Conservation (phyloP, 2,888 invertebrate species). For the Drosophila mulleri region DNA sequence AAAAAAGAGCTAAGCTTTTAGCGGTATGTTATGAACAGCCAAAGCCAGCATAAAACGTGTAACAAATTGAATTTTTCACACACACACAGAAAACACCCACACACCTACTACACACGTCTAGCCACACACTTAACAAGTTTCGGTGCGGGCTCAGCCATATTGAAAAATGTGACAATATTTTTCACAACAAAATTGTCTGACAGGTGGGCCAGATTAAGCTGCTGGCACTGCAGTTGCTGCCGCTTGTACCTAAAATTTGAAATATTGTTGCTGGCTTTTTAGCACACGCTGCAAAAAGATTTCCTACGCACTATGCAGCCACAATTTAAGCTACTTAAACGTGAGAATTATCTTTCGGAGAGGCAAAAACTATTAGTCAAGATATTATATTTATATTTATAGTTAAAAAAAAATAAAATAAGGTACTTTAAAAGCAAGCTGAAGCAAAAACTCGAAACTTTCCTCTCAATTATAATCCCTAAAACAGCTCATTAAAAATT, state of each 20-base stretch:
- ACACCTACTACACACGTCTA: conserved; percentile 29
- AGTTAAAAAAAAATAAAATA: no score
- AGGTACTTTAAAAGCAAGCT: no score
- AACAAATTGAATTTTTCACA: conserved; percentile 76
- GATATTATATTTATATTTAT: no score
- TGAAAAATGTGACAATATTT: conserved; percentile 79
- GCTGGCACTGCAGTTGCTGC: conserved; percentile 17
- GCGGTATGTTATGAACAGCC: conserved; percentile 52
- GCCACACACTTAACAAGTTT: conserved; percentile 78
- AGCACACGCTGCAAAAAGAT: conserved; percentile 29
- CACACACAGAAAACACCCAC: conserved; percentile 2
- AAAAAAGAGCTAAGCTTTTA: conserved; percentile 57
- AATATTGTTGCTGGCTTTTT: conserved; percentile 48
- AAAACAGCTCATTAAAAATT: neutral
- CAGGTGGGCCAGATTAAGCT: conserved; percentile 47
- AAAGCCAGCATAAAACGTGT: conserved; percentile 69
- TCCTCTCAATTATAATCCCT: neutral
- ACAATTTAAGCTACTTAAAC: conserved; percentile 12
- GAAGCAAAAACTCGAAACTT: no score
- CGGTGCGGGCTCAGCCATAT: conserved; percentile 51
- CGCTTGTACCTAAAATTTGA: conserved; percentile 22
- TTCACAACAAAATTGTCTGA: conserved; percentile 46
- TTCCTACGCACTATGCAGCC: conserved; percentile 19
- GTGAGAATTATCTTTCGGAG: neutral
- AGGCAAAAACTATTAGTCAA: neutral